Conservation (phyloP, 2,113 vertebrate species). For the Anthoscopus minutus region DNA sequence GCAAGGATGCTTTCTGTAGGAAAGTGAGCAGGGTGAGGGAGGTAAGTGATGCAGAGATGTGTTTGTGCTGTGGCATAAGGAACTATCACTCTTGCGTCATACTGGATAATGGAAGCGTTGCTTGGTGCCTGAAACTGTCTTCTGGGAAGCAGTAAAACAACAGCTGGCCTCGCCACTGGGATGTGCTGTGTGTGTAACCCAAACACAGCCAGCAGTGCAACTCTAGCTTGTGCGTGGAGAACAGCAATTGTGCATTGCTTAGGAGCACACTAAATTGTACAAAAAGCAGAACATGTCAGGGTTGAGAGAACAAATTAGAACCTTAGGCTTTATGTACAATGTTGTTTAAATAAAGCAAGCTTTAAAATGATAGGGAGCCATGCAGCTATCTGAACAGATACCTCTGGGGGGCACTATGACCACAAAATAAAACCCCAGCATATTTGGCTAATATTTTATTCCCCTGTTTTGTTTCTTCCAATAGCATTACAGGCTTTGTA, state of each 20-base stretch:
- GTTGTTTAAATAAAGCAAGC: background rate
- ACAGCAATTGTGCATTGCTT: fast-evolving
- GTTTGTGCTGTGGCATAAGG: background rate
- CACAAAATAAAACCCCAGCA: background rate
- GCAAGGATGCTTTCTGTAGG: background rate
- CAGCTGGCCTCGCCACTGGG: background rate
- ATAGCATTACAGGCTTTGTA: background rate
- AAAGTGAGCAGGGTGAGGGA: background rate
- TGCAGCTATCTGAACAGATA: background rate
- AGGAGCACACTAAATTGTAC: fast-evolving
- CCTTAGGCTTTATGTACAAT: background rate
- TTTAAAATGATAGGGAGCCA: background rate
- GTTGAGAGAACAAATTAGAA: background rate
- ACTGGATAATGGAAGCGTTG: fast-evolving
- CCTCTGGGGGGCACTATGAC: conserved; percentile 54
- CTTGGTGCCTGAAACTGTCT: no score
- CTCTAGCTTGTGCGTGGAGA: fast-evolving
- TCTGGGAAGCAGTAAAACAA: background rate
- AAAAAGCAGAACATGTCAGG: background rate
- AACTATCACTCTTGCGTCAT: background rate
- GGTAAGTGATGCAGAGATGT: fast-evolving
- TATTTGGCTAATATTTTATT: background rate
- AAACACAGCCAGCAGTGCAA: fast-evolving
- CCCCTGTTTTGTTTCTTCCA: background rate
- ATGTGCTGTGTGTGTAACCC: background rate